Base-by-base conservation (phyloP, 2,113 vertebrate genomes). In the Oplegnathus fasciatus region DNA sequence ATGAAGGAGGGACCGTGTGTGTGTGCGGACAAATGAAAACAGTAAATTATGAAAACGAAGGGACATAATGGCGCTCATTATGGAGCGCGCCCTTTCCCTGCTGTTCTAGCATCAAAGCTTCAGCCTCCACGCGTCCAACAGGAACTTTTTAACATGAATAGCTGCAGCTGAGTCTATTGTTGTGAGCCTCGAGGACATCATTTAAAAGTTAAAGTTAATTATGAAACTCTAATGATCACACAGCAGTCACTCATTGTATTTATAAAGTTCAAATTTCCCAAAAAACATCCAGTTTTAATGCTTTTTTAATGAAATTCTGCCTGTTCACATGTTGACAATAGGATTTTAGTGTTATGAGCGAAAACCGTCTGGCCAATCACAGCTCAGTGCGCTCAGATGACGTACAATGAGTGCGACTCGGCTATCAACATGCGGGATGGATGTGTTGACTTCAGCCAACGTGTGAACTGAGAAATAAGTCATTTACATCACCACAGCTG, bases 101-200 rank as follows among this genome's bases (percentile, higher is more conserved):
- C 46, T 83, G 77, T 94, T 94, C 94, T 82, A 90, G 91, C 89
- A 93, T 1, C 76, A 65, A 61, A 70, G 80, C 61, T 72, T n/a
- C 66, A 50, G 44, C 73, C 40, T 76, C 75, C 67, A 75, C 80
- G n/a, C 15, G 85, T 83, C 74, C 69, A 84, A 83, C 58, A 15
- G 48, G 13, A 57, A 57, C 68, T 60, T 69, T 54, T 44, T 34
- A 52, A 77, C 48, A 8, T 75, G 87, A 88, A 85, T 57, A 64
- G 70, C 44, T 79, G 17, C 52, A 73, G 30, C 22, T 68, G 26
- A 34, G 13, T 77, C 83, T 57, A 64, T 86, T 92, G 83, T 88
- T 75, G 11, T 70, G 15, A 73, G 30, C 8, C 14, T 55, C 11
- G n/a, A 18, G 18, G 15, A 18, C 8, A 17, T 18, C 5, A 58